Evolutionary conservation across 30 jellyfish, hydroid and myxozoan species (phyloP).

Genomic region (Pelagia noctiluca): DNA sequence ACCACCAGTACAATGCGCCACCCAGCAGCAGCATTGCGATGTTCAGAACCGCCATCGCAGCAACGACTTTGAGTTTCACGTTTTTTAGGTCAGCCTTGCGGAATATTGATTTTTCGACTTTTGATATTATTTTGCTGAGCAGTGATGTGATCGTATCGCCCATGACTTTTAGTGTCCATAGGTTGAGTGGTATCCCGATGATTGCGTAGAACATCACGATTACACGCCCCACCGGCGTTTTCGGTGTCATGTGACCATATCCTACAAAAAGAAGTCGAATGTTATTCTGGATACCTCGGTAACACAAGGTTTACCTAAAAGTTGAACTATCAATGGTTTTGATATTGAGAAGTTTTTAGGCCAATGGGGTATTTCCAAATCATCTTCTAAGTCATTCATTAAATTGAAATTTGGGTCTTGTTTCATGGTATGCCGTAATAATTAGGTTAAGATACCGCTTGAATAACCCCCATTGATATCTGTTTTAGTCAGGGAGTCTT

Average conservation of each 20-base stretch:
- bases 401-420: too few species aligned
- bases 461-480: too few species aligned
- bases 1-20: conserved; percentile 65
- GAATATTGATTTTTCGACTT: conserved; percentile 54
- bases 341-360: too few species aligned
- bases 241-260: conserved; percentile 85
- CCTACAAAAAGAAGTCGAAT: conserved; percentile 26
- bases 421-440: too few species aligned
- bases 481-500: too few species aligned
- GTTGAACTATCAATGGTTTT: too few species aligned
- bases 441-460: too few species aligned
- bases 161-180: conserved; percentile 78
- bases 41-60: conserved; percentile 65
- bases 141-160: conserved; percentile 66
- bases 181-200: conserved; percentile 73
- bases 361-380: too few species aligned
- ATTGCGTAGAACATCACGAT: conserved; percentile 64
- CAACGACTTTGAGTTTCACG: conserved; percentile 60
- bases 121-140: conserved; percentile 20
- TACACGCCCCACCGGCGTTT: conserved; percentile 70
- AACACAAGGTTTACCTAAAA: too few species aligned
- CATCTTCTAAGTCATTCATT: too few species aligned
- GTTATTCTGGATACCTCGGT: background rate
- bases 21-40: conserved; percentile 67
- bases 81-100: conserved; percentile 35